Base-by-base conservation (phyloP, 2,797 vertebrate genomes). In the Petrocephalus sullivani region DNA sequence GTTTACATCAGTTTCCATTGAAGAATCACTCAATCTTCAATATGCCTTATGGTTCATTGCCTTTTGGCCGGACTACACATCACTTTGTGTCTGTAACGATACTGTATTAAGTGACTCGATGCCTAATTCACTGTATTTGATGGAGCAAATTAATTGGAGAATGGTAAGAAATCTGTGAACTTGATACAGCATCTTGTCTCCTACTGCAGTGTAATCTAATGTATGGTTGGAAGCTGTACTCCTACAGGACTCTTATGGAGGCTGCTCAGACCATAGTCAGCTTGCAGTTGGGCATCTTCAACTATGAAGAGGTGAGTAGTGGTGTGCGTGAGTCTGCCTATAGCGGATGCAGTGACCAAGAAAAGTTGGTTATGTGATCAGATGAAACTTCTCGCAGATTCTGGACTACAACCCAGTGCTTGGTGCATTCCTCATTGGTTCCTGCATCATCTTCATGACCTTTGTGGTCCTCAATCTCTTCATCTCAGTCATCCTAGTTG, bases 381-480 rank as follows among this genome's bases (percentile, higher is more conserved):
- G 12, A 87, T 33, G n/a, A 46, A 57, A 14, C 61, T 16, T 71
- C 58, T 67, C 51, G 23, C 93, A 99, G 98, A 96, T 99, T 92
- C 93, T 99, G 93, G 96, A 97, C 93, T 96, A 97, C 89, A 98
- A 96, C 91, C 98, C 97, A 5, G 87, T 99, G 60, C 95, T 99
- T 4, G 97, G 98, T 58, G 97, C 97, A 46, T 97, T 98, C 92
- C 94, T 99, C 89, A 97, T 99, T 56, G 98, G 98, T 87, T 99
- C 98, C 90, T 99, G 97, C 93, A 98, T 99, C 1, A 93, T 98
- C 91, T 99, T 99, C 90, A 97, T 99, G 98, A 99, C 97, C 0
- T 99, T 99, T 91, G 97, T 99, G 91, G 97, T 99, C 64, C 92
- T 99, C 91, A 99, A 99, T 93, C 96, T 99, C 60, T 99, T 99